Conservation (phyloP, 2,113 vertebrate genomes). For the Pungitius pungitius region DNA sequence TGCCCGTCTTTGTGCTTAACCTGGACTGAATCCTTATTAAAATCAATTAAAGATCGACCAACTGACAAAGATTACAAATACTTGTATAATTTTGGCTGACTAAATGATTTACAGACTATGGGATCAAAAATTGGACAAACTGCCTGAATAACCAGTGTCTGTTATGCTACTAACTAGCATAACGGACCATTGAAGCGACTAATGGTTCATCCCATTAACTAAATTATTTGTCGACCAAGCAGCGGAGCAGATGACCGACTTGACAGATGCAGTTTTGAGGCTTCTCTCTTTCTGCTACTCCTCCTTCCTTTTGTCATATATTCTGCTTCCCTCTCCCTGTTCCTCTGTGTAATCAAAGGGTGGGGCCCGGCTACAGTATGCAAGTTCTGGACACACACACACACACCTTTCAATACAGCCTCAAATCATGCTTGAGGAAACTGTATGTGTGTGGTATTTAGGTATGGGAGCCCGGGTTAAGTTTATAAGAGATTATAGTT, state of each 20-base stretch:
- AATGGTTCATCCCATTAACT: not conserved
- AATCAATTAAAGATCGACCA: not conserved
- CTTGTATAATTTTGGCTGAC: not conserved
- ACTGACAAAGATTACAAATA: not conserved
- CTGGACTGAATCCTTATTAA: not conserved
- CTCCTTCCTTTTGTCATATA: conserved; percentile 14
- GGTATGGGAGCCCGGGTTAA: conserved; percentile 1
- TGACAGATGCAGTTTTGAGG: not conserved
- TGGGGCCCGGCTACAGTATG: conserved; percentile 28
- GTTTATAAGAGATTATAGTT: not conserved
- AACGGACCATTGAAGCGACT: not conserved
- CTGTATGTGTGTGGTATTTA: not conserved
- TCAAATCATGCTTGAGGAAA: conserved; percentile 25
- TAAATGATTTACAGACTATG: not conserved
- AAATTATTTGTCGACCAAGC: too few species aligned
- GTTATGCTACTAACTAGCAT: not conserved
- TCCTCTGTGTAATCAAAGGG: conserved; percentile 50
- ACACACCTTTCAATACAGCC: conserved; percentile 44
- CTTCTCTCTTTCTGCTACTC: not conserved
- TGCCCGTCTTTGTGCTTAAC: not conserved
- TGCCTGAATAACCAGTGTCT: not conserved
- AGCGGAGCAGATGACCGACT: not conserved
- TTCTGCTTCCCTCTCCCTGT: conserved; percentile 8
- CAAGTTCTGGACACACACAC: not conserved
- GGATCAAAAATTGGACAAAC: not conserved